Evolutionary conservation across 1,140 invertebrate species (phyloP).

Genomic region (Drosophila orosa): DNA sequence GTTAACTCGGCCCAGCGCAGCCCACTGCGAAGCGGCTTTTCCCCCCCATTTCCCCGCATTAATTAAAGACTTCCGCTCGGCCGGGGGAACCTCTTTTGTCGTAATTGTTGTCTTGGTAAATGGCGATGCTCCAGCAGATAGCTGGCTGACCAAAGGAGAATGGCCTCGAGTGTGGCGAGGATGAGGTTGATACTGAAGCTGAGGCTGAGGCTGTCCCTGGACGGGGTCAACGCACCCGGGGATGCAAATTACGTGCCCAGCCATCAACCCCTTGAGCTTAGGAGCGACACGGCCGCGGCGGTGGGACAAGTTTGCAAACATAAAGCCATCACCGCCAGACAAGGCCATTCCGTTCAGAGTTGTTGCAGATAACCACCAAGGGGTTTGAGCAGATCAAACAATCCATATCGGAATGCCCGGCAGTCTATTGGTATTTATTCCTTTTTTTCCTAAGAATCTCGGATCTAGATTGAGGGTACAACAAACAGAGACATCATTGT

Average conservation of each 20-base stretch:
- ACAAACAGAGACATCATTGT: neutral
- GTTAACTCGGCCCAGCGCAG: conserved; percentile 7
- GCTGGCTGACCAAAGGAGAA: conserved; percentile 23
- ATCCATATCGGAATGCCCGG: conserved; percentile 21
- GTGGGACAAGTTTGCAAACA: conserved; percentile 35
- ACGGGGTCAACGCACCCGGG: conserved; percentile 40
- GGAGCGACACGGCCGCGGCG: conserved; percentile 4
- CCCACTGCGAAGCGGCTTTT: conserved; percentile 7
- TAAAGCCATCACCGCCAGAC: conserved; percentile 25
- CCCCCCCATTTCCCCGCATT: conserved; percentile 44
- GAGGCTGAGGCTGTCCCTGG: conserved; percentile 22
- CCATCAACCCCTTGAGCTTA: conserved; percentile 49
- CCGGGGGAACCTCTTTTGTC: conserved; percentile 65
- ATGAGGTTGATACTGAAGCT: neutral
- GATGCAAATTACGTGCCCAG: conserved; percentile 47
- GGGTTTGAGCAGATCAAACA: conserved; percentile 34
- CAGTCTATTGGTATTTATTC: conserved; percentile 3
- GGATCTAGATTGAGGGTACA: neutral
- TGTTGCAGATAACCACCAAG: conserved; percentile 9
- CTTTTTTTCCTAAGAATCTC: neutral
- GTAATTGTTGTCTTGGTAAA: conserved; percentile 71
- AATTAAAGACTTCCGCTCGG: conserved; percentile 77
- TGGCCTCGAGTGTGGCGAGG: conserved; percentile 17
- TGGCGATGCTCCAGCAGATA: conserved; percentile 44
- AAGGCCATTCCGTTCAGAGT: conserved; percentile 23